Conservation (phyloP, 2,797 vertebrate genomes). For the Gallinago solitaria region DNA sequence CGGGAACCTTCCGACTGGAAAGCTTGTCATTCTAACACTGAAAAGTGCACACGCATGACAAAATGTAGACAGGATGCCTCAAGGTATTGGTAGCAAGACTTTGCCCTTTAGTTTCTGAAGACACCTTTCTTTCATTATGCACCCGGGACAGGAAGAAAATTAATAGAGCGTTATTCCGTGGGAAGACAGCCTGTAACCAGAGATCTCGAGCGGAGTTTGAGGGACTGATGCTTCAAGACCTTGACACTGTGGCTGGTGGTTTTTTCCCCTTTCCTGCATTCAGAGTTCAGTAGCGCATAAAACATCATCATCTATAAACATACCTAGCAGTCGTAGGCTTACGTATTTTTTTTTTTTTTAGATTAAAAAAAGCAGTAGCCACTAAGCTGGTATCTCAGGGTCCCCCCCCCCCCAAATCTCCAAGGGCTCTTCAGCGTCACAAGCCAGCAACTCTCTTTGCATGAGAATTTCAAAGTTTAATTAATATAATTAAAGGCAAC, state of each 20-base stretch:
- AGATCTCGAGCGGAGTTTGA: constrained; percentile 79
- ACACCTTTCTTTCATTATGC: constrained; percentile 91
- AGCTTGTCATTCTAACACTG: constrained; percentile 91
- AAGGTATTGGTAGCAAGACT: constrained; percentile 85
- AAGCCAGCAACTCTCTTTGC: constrained; percentile 82
- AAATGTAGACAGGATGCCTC: constrained; percentile 89
- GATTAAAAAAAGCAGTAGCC: constrained; percentile 71
- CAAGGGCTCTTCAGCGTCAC: constrained; percentile 80
- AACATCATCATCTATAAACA: constrained; percentile 80
- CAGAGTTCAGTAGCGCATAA: constrained; percentile 81
- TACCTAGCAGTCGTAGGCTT: constrained; percentile 72
- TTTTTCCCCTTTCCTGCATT: constrained; percentile 74
- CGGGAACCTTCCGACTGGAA: constrained; percentile 85
- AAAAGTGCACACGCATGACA: constrained; percentile 94
- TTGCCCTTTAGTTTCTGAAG: constrained; percentile 87
- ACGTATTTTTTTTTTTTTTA: constrained; percentile 60
- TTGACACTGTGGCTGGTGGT: constrained; percentile 80
- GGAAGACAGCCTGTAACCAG: constrained; percentile 82
- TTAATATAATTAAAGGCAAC: constrained; percentile 98
- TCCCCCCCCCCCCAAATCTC: constrained; percentile 70
- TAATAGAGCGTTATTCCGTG: constrained; percentile 91
- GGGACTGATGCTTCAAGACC: constrained; percentile 84
- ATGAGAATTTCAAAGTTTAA: constrained; percentile 92
- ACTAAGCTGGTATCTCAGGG: constrained; percentile 79
- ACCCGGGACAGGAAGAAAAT: constrained; percentile 83